Conservation (phyloP, 1,140 invertebrate species). For the Reticulitermes speratus region DNA sequence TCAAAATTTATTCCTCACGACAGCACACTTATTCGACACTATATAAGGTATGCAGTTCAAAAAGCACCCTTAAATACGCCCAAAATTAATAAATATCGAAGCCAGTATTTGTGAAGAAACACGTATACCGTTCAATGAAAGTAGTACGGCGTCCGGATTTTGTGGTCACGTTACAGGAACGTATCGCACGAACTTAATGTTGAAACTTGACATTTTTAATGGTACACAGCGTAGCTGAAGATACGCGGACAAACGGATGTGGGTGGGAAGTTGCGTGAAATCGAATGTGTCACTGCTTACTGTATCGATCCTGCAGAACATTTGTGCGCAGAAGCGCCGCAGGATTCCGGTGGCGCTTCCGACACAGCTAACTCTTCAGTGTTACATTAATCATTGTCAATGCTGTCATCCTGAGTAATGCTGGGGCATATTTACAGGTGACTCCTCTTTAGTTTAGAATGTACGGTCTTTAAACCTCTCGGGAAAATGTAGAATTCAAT, state of each 20-base stretch:
- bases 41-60: too few relatives aligned
- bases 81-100: too few relatives aligned
- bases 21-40: too few relatives aligned
- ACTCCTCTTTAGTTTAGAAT: neutral
- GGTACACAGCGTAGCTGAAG: neutral
- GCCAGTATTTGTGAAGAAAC: too few relatives aligned
- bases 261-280: neutral
- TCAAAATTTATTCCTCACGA: too few relatives aligned
- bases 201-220: neutral
- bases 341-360: neutral
- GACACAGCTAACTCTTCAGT: neutral
- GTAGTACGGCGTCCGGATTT: too few relatives aligned
- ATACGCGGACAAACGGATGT: neutral
- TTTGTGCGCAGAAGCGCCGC: neutral
- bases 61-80: too few relatives aligned
- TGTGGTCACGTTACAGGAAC: too few relatives aligned
- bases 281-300: neutral
- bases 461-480: neutral
- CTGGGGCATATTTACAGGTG: neutral
- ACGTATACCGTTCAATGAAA: too few relatives aligned
- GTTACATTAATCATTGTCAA: conserved; percentile 4
- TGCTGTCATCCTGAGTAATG: conserved; percentile 1
- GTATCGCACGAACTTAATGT: neutral
- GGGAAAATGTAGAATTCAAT: neutral
- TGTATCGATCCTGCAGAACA: neutral